These are phyloP conservation scores for Heliopora coerulea DNA, from an alignment of 92 coral and sea anemone species.

Conservation along the genomic window DNA sequence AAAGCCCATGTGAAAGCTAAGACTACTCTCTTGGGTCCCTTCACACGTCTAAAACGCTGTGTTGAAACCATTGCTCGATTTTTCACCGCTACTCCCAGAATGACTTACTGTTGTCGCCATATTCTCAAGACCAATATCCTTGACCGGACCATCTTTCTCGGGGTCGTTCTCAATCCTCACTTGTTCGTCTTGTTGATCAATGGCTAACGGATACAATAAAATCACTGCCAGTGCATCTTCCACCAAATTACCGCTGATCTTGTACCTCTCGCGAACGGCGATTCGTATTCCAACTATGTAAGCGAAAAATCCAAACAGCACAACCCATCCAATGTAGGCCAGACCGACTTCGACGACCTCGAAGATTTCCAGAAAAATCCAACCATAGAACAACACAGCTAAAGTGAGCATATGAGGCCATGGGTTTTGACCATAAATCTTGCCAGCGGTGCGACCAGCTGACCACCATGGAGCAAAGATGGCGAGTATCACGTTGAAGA, in stretches of 20 bases:
- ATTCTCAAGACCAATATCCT: too few species aligned
- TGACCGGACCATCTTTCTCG: too few species aligned
- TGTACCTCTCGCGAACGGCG: conserved; percentile 66
- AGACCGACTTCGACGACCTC: conserved; percentile 63
- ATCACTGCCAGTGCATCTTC: conserved; percentile 79
- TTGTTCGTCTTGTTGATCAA: conserved; percentile 75
- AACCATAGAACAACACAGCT: conserved; percentile 70
- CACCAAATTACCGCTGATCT: conserved; percentile 72
- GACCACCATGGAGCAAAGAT: conserved; percentile 83
- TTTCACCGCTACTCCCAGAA: too few species aligned
- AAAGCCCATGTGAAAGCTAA: too few species aligned
- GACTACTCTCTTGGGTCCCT: too few species aligned
- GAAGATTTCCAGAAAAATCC: conserved; percentile 63
- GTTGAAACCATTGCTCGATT: too few species aligned
- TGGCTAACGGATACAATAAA: conserved; percentile 75
- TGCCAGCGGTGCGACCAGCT: conserved; percentile 73
- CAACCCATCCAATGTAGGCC: conserved; percentile 81
- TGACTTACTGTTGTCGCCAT: too few species aligned
- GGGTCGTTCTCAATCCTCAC: background rate
- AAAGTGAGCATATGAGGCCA: conserved; percentile 55
- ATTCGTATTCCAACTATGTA: conserved; percentile 62
- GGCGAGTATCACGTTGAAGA: conserved; percentile 51
- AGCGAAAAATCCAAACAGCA: conserved; percentile 70
- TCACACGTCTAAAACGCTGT: too few species aligned
- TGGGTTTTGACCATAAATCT: conserved; percentile 36